Base-by-base conservation (phyloP, 1,140 invertebrate genomes). In the Zaprionus camerounensis region DNA sequence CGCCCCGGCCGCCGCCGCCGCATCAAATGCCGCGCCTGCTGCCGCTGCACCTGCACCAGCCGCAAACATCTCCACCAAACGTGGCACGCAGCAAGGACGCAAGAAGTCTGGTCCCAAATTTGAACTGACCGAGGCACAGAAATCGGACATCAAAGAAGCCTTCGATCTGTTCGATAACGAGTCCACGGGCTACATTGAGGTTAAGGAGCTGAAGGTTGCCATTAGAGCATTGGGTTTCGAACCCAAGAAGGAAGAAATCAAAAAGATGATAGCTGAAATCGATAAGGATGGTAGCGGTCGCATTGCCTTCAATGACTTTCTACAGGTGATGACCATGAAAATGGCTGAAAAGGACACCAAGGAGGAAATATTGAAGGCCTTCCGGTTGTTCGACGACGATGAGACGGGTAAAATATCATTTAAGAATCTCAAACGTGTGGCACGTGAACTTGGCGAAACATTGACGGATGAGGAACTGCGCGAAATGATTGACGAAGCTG, bases 401-500 rank as follows among this genome's bases (percentile, higher is more conserved):
- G 96, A 98, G 84, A 96, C 96, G 76, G 98, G 98, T 6, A 98
- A 98, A 94, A 99, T 99, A 76, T 97, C 97, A 24, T 98, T 99
- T 85, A 97, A 97, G 82, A 99, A 99, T 94, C 93, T 99, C n/a
- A 98, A 99, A 93, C 94, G 97, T 78, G 98, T 99, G n/a, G 97
- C 98, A 3, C 95, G 96, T 86, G 98, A 99, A 93, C 93, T 99
- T 20, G 98, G 98, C 1, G 98, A 99, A 94, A 98, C 97, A 91
- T 93, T 99, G 31, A 98, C 97, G 13, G 98, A 99, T 93, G 98
- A 99, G 63, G 99, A 99, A 93, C 92, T 99, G 3, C 95, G 98
- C 93, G 98, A 99, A 94, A 99, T 99, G 99, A 99, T 99, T 74
- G 97, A 98, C 91, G 98, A 99, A 94, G 99, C 98, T 34, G 98